Base-by-base conservation (phyloP, 2,888 invertebrate species). In the Pachliopta kotzebuea region DNA sequence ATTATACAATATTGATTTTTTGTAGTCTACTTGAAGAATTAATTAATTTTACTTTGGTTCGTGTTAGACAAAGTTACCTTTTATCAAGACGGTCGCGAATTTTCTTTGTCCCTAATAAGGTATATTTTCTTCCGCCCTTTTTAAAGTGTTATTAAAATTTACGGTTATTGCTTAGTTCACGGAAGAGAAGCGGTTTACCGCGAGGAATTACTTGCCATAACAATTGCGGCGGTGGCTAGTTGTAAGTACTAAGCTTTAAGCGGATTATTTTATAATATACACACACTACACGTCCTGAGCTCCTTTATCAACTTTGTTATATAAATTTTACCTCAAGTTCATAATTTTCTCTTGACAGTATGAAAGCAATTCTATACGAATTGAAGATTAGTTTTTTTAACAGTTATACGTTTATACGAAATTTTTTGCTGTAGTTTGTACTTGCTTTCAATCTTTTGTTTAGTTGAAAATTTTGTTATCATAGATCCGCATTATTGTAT, bases 131-230 rank as follows among this genome's bases (percentile, higher is more conserved):
- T 74, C 73, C 71, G 68, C 74, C 76, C 76, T 76, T 74, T 71
- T 75, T 69, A 81, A 82, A 82, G 79, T 80, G 77, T 83, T 78
- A 86, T 86, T 84, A 83, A 79, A 85, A 85, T 85, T 84, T 82
- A 86, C 76, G 76, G 76, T 76, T 76, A 79, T 74, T 67, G 70
- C 72, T 71, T 71, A 71, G 65, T 61, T 57, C 65, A 75, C 72
- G 76, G 75, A 71, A 72, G 72, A 75, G 71, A 65, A 61, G 67
- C 65, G 69, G 68, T 67, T 69, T 63, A 67, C 69, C 72, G 66
- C 71, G 67, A 69, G 50, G 26, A 68, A 68, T 73, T 69, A 70
- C 56, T 74, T 68, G 66, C 62, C 31, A 52, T 67, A 56, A 56
- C 55, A 69, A 67, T 62, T 63, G 58, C 52, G 60, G 60, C 52